Evolutionary conservation across 2,113 vertebrate species (phyloP).

Genomic region (Microtus richardsoni): DNA sequence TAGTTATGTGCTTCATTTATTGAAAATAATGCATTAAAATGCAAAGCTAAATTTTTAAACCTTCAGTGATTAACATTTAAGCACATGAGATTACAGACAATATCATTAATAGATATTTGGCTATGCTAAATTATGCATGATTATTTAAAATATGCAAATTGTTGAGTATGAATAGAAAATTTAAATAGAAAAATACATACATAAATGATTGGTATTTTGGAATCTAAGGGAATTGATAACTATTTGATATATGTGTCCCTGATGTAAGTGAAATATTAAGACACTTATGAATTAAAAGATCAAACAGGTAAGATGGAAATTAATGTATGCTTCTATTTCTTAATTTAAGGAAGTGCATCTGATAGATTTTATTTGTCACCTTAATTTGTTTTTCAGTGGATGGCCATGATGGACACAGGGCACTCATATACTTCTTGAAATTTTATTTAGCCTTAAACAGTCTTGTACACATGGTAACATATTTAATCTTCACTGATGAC

Average conservation of each 20-base stretch:
- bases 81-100: constrained; percentile 56
- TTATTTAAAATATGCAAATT: constrained; percentile 80
- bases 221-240: constrained; percentile 62
- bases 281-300: constrained; percentile 56
- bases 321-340: neutral
- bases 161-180: constrained; percentile 67
- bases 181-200: constrained; percentile 80
- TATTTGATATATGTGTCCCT: constrained; percentile 70
- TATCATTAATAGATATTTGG: constrained; percentile 72
- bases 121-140: constrained; percentile 75
- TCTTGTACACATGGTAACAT: neutral
- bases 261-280: constrained; percentile 83
- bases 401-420: neutral
- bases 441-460: neutral
- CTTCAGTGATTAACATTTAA: constrained; percentile 69
- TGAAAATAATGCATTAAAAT: constrained; percentile 39
- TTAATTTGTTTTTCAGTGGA: neutral
- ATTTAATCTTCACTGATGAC: neutral
- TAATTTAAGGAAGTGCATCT: neutral
- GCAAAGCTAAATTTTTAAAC: neutral
- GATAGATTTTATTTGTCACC: neutral
- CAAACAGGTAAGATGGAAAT: constrained; percentile 37
- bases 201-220: constrained; percentile 77
- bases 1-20: constrained; percentile 1
- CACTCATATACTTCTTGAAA: neutral